These are phyloP conservation scores for Erannis defoliaria DNA, from an alignment of 2,888 invertebrate genomes.

Conservation along the genomic window DNA sequence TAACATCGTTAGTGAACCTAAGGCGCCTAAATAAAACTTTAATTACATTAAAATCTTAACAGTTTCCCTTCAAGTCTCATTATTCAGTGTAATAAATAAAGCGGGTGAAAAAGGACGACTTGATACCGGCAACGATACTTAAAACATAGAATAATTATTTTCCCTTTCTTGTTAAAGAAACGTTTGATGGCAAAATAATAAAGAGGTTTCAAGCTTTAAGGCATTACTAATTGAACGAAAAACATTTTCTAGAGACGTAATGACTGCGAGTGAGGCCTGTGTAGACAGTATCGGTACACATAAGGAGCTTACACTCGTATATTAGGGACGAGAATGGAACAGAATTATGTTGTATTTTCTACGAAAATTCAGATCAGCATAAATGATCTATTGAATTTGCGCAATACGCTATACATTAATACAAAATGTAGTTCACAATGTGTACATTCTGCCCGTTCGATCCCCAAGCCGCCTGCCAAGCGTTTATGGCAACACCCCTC, in stretches of 20 bases:
- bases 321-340: not conserved
- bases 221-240: conserved; percentile 58
- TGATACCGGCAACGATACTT: conserved; percentile 33
- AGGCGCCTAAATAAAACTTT: conserved; percentile 31
- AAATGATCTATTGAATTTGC: not conserved
- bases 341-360: too few species aligned
- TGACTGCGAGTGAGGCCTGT: conserved; percentile 38
- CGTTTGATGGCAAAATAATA: conserved; percentile 40
- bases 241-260: conserved; percentile 55
- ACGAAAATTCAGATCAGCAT: too few species aligned
- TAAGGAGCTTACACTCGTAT: conserved; percentile 52
- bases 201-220: conserved; percentile 50
- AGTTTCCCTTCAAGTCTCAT: conserved; percentile 36
- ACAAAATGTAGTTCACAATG: not conserved
- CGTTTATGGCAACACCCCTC: too few species aligned
- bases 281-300: conserved; percentile 56
- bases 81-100: conserved; percentile 39
- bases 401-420: not conserved
- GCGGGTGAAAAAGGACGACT: conserved; percentile 33
- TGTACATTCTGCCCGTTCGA: too few species aligned
- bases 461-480: too few species aligned
- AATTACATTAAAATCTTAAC: conserved; percentile 36
- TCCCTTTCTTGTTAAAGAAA: conserved; percentile 31
- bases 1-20: conserved; percentile 33
- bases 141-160: conserved; percentile 38